Evolutionary conservation across 1,140 invertebrate species (phyloP).

Genomic region (Drosophila jambulina): DNA sequence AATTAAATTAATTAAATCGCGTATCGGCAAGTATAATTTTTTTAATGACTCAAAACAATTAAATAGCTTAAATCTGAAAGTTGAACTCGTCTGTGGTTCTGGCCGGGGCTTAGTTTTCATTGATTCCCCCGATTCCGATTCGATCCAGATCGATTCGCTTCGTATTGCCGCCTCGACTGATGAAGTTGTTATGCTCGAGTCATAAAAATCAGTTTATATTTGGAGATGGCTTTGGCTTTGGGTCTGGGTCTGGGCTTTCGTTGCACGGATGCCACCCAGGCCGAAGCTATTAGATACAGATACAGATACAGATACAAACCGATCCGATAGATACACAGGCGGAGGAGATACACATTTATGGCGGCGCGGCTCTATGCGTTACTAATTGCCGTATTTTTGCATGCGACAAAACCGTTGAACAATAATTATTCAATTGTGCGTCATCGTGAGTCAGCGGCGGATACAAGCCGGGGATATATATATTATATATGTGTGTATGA

Average conservation of each 20-base stretch:
- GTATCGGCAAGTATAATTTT: neutral
- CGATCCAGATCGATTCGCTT: slow-evolving; percentile 29
- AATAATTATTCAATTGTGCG: slow-evolving; percentile 73
- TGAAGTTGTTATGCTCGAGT: slow-evolving; percentile 37
- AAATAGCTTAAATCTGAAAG: neutral
- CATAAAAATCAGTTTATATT: slow-evolving; percentile 47
- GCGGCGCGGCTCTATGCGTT: slow-evolving; percentile 53
- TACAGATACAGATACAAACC: slow-evolving; percentile 19
- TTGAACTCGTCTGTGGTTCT: neutral
- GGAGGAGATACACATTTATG: slow-evolving; percentile 13
- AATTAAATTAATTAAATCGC: neutral
- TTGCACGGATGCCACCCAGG: slow-evolving; percentile 65
- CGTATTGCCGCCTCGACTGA: slow-evolving; percentile 13
- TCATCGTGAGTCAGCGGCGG: slow-evolving; percentile 76
- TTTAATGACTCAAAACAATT: neutral
- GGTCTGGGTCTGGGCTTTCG: slow-evolving; percentile 18
- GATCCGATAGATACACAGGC: neutral
- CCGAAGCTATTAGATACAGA: slow-evolving; percentile 29
- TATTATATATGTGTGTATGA: neutral
- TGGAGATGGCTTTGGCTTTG: slow-evolving; percentile 15
- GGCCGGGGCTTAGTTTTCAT: neutral
- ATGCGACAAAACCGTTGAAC: slow-evolving; percentile 72
- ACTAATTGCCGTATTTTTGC: slow-evolving; percentile 69
- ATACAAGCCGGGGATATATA: neutral
- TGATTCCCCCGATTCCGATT: slow-evolving; percentile 16